A percentile compares a stretch with the other conserved stretches of the same genome.
Conservation (phyloP, 2,888 invertebrate species). For the Caenorhabditis sp. region DNA sequence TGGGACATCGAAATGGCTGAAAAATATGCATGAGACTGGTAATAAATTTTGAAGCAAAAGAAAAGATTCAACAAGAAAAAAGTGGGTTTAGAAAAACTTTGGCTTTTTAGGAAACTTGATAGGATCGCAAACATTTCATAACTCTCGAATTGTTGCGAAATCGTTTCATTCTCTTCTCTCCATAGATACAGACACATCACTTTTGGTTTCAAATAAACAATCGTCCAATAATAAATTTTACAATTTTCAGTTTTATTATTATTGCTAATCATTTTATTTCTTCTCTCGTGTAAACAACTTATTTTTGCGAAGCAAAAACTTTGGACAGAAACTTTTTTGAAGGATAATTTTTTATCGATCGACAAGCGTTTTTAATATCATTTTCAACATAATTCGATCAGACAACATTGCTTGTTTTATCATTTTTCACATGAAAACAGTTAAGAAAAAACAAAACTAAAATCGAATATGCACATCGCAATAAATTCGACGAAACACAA, state of each 20-base stretch:
- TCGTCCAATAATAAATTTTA: too few relatives aligned
- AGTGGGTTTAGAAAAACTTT: background rate
- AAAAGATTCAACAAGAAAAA: background rate
- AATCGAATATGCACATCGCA: background rate
- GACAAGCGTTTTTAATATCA: background rate
- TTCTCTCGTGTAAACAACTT: too few relatives aligned
- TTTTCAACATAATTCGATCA: background rate
- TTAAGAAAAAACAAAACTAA: background rate
- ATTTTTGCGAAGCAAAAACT: too few relatives aligned
- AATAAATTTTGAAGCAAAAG: too few relatives aligned
- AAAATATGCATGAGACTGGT: background rate
- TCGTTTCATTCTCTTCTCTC: background rate
- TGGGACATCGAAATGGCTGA: slow-evolving; percentile 35
- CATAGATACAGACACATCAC: background rate
- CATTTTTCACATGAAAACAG: background rate
- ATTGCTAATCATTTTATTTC: too few relatives aligned
- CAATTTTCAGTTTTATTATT: too few relatives aligned
- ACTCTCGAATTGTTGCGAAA: background rate
- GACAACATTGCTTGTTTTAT: background rate
- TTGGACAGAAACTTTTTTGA: too few relatives aligned
- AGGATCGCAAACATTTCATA: background rate
- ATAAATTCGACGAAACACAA: background rate
- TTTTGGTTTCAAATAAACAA: background rate
- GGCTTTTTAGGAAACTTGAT: background rate
- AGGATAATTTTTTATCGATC: too few relatives aligned